A percentile compares a stretch with the other conserved stretches of the same genome.
Conservation (phyloP, 2,113 vertebrate genomes). For the Megaleporinus macrocephalus region DNA sequence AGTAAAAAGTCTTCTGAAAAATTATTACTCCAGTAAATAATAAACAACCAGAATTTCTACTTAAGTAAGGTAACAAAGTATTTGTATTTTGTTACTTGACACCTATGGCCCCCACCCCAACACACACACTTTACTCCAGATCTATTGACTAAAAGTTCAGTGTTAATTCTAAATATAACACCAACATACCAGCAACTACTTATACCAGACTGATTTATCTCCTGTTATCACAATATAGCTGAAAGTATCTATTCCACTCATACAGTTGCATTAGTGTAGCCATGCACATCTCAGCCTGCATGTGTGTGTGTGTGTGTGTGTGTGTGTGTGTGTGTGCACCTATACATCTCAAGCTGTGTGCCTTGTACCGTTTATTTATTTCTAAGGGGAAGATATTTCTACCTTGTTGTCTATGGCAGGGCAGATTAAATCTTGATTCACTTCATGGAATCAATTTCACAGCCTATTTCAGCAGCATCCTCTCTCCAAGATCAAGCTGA, state of each 20-base stretch:
- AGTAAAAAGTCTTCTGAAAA: too few relatives aligned
- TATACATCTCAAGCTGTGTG: not conserved
- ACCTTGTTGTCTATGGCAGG: slow-evolving; percentile 66
- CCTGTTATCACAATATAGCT: not conserved
- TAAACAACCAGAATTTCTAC: too few relatives aligned
- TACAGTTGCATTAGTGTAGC: not conserved
- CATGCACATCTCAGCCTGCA: not conserved
- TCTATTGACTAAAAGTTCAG: not conserved
- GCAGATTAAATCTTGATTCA: slow-evolving; percentile 78
- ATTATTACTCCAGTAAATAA: too few relatives aligned
- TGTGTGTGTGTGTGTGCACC: slow-evolving; percentile 7
- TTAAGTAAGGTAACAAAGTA: too few relatives aligned
- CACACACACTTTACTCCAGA: not conserved
- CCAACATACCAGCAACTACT: not conserved
- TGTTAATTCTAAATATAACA: not conserved
- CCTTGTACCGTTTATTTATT: slow-evolving; percentile 47
- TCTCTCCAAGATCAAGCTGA: slow-evolving; percentile 69
- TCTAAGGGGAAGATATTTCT: slow-evolving; percentile 50
- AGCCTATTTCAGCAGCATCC: slow-evolving; percentile 72
- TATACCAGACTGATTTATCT: not conserved
- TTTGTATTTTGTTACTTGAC: too few relatives aligned
- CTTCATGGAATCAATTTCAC: slow-evolving; percentile 81
- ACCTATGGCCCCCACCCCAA: too few relatives aligned
- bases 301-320: not conserved
- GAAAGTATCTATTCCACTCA: not conserved